Base-by-base conservation (phyloP, 2,797 vertebrate genomes). In the Chloroceryle inda region DNA sequence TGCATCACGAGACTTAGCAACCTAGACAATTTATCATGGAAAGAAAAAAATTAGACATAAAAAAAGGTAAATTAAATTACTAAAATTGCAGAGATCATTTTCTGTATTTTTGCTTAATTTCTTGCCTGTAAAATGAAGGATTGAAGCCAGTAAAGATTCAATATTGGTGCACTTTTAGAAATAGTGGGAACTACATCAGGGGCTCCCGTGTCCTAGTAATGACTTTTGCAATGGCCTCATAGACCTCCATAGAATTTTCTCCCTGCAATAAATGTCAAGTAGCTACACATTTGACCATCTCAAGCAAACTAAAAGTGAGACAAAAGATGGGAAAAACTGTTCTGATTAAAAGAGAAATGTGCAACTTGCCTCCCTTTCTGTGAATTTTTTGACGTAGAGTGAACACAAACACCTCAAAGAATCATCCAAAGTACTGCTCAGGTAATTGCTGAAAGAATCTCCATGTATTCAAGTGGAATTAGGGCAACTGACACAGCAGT, bases 351-450 rank as follows among this genome's bases (percentile, higher is more conserved):
- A 94, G 11, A 78, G 11, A 80, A 84, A 83, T 50, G 16, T 62
- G 74, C 37, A 85, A 63, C 40, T 91, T 66, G 73, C 49, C 40
- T 74, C 44, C 11, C 21, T 80, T 83, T 37, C 59, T 73, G 38
- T 73, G 79, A 96, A 85, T 89, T 95, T 89, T 89, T 94, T 95
- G 92, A 89, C 52, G 66, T 26, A 63, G 22, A 73, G 50, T 66
- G 72, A 44, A 40, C 68, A 93, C 38, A 91, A 77, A 87, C 24
- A 74, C 17, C 49, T 40, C n/a, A 85, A 53, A 35, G 35, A 87
- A 76, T 27, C 33, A 78, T 47, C 31, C 63, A 24, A 88, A 56
- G 8, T 68, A 56, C 18, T 35, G 31, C 55, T 67, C 23, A 90
- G 56, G 44, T 86, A 91, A 85, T 47, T 88, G 38, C 55, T 90